Conservation (phyloP, 64 coral and sea anemone species). For the Pocillopora verrucosa region DNA sequence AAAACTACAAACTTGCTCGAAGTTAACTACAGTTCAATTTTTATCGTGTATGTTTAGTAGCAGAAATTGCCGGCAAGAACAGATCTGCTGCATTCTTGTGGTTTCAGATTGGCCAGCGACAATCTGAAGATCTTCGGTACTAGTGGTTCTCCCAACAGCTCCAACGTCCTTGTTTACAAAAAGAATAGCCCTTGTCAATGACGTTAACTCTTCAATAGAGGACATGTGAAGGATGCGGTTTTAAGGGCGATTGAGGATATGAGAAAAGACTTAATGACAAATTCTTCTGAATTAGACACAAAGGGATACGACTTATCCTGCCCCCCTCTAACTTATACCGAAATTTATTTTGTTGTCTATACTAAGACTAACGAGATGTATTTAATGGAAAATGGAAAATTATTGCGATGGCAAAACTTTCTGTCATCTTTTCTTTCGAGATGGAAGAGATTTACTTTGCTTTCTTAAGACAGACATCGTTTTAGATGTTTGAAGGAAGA, state of each 20-base stretch:
- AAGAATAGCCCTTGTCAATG: background rate
- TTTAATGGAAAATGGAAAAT: background rate
- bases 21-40: no score
- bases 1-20: no score
- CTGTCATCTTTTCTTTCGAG: background rate
- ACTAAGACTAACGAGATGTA: background rate
- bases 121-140: background rate
- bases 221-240: no score
- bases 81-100: background rate
- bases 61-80: background rate
- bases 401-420: background rate
- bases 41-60: background rate
- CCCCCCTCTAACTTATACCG: background rate
- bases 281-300: no score
- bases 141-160: background rate
- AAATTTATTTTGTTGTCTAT: background rate
- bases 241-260: no score
- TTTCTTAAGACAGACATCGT: constrained; percentile 2
- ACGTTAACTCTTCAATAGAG: no score
- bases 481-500: background rate
- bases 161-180: background rate
- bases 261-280: no score
- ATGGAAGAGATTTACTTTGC: background rate
- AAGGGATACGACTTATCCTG: background rate
- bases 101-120: background rate